phyloP scores from a whole-genome alignment of 2,113 vertebrate genomes.

The Mugil cephalus region DNA sequence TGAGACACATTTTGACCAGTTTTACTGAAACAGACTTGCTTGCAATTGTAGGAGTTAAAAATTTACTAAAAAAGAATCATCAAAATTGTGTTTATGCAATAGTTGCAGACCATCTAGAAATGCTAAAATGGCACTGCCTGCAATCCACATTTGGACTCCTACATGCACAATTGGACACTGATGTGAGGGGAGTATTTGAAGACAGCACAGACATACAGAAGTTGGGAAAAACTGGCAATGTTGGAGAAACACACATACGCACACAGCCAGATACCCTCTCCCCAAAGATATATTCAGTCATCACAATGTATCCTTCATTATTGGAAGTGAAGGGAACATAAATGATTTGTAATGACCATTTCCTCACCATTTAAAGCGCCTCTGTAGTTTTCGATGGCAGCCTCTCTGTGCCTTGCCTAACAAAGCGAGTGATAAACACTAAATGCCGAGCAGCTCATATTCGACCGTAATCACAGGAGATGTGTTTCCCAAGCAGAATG shows the following conservation, averaged over 20 bases:
- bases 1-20: too few relatives aligned
- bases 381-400: conserved; percentile 8
- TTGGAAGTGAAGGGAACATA: conserved; percentile 35
- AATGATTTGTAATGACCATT: conserved; percentile 37
- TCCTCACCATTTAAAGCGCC: conserved; percentile 31
- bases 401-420: conserved; percentile 36
- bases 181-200: neutral
- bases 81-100: too few relatives aligned
- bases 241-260: neutral
- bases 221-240: neutral
- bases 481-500: conserved; percentile 54
- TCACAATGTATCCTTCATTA: conserved; percentile 32
- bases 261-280: neutral
- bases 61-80: too few relatives aligned
- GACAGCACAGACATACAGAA: neutral
- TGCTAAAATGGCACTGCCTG: neutral
- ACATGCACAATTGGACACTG: conserved; percentile 1
- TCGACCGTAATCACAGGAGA: conserved; percentile 55
- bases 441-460: conserved; percentile 57
- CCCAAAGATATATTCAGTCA: conserved; percentile 20
- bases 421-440: conserved; percentile 65
- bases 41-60: too few relatives aligned
- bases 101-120: neutral
- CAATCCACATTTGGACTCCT: neutral
- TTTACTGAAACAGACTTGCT: too few relatives aligned